Evolutionary conservation across 1,140 invertebrate species (phyloP).

Genomic region (Drosophila varians): DNA sequence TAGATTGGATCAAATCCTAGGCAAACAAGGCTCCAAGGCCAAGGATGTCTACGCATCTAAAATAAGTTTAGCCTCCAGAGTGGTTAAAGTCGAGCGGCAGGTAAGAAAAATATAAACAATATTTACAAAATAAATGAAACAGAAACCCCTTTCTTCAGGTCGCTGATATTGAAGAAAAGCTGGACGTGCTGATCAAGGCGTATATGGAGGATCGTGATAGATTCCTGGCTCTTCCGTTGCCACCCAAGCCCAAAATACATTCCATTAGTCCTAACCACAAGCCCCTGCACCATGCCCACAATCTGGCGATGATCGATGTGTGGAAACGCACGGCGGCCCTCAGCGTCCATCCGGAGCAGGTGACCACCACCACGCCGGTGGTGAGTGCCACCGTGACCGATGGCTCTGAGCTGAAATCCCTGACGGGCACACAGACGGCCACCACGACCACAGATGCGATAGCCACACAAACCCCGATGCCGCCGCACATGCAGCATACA

Average conservation of each 20-base stretch:
- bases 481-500: slow-evolving; percentile 70
- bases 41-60: slow-evolving; percentile 97
- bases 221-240: slow-evolving; percentile 85
- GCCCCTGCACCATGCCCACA: slow-evolving; percentile 67
- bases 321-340: slow-evolving; percentile 83
- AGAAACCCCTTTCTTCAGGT: slow-evolving; percentile 86
- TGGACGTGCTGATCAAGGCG: slow-evolving; percentile 96
- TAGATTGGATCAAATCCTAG: slow-evolving; percentile 94
- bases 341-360: slow-evolving; percentile 78
- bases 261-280: slow-evolving; percentile 83
- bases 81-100: slow-evolving; percentile 97
- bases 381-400: slow-evolving; percentile 11
- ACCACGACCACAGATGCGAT: slow-evolving; percentile 71
- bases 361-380: slow-evolving; percentile 19
- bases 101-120: slow-evolving; percentile 85
- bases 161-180: slow-evolving; percentile 96
- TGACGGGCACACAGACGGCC: slow-evolving; percentile 63
- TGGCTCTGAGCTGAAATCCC: slow-evolving; percentile 50
- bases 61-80: slow-evolving; percentile 94
- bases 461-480: slow-evolving; percentile 68
- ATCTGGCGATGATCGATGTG: slow-evolving; percentile 72
- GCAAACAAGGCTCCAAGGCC: slow-evolving; percentile 95
- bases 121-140: background rate
- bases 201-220: slow-evolving; percentile 94
- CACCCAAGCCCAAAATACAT: slow-evolving; percentile 83